Base-by-base conservation (phyloP, 2,113 vertebrate genomes). In the Tiliqua scincoides region DNA sequence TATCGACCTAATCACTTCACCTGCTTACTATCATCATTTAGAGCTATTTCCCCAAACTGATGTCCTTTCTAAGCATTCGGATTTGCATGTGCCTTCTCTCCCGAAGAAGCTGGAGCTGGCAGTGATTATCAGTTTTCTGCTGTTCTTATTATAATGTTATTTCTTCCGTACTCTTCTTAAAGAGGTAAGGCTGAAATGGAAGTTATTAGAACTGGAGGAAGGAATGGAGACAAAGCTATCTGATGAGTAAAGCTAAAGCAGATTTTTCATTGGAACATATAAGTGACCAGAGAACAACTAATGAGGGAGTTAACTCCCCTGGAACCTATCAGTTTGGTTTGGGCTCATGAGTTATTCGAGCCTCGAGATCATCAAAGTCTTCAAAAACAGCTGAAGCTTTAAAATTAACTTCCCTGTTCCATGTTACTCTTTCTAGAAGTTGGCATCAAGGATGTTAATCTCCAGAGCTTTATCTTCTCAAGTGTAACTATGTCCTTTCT, bases 261-360 rank as follows among this genome's bases (percentile, higher is more conserved):
- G 62, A 91, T 87, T 57, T 43, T 83, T 87, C 89, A 88, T 85
- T 89, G 35, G 67, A 86, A 81, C 73, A 88, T 88, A 79, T 67
- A 95, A 91, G 77, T 67, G 43, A 88, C 25, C 30, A 52, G 48
- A 71, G 83, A 61, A 81, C 63, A 74, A 25, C 23, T 57, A 77
- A 57, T 54, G 82, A 89, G 82, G 43, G 48, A 12, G n/a, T 2
- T 43, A 74, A 73, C 67, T 86, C 4, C 76, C 21, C 86, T 68
- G 48, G 65, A 87, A 83, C 54, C 54, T 37, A 67, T n/a, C 30
- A 12, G 74, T 72, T 91, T 79, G 87, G 76, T 61, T 83, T 77
- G 85, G 32, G 18, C 86, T 92, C 87, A 90, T 35, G 21, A 88
- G 52, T 43, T 75, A 72, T 86, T 87, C 85, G 61, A 86, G 71